Base-by-base conservation (phyloP, 53 echinoderm and acorn worm genomes). In the Temnopleurus reevesii region DNA sequence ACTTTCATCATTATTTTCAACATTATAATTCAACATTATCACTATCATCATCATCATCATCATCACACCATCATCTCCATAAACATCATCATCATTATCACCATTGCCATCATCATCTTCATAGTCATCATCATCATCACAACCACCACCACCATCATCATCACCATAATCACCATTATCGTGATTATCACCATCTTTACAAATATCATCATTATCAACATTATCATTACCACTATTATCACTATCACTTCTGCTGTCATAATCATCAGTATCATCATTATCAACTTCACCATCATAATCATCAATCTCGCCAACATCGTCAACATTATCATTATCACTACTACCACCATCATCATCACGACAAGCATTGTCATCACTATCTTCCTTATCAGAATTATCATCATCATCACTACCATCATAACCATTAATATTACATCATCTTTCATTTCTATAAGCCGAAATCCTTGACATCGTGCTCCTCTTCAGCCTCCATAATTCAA, bases 241-340 rank as follows among this genome's bases (percentile, higher is more conserved):
- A 64, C 64, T 3, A 63, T 23, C 64, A 86, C 0, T 28, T 63
- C 43, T 23, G 41, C 13, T 12, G 43, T 63, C 27, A 86, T 43
- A 23, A 64, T 45, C 64, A 65, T n/a, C 65, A 65, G 43, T 0
- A 65, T 65, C 65, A 88, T 49, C 6, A 47, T 26, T 4, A 46
- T 65, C 29, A 88, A 28, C 51, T 46, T 71, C 18, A 87, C 30
- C 59, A 43, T 87, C 49, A 71, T 26, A 10, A 66, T 66, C 51
- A 88, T 24, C 66, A 88, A 19, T 3, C 28, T 64, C 65, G n/a
- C 30, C 65, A 87, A 44, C 65, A 87, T 87, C 66, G 65, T 64
- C 87, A 87, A 28, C 28, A 66, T 3, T 76, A 49, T 47, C 66
- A 25, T 46, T 71, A 8, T 71, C 76, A 27, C 28, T 76, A 71